Evolutionary conservation across 2,797 vertebrate species (phyloP).

Genomic region (Capromys pilorides): DNA sequence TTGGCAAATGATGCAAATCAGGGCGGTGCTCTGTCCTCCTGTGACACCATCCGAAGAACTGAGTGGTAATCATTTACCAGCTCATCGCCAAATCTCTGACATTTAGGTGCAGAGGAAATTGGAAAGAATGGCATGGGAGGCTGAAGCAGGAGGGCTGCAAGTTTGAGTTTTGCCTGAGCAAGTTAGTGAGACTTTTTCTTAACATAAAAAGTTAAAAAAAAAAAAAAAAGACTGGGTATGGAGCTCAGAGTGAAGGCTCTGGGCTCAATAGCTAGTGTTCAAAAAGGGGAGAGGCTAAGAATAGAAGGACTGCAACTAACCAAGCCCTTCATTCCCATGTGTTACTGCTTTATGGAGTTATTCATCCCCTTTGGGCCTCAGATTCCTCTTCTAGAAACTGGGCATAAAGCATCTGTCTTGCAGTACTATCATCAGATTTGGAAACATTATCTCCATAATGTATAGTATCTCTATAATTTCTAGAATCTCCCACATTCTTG

Average conservation of each 20-base stretch:
- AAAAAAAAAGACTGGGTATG: not conserved
- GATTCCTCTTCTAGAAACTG: not conserved
- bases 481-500: not conserved
- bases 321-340: not conserved
- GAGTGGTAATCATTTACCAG: not conserved
- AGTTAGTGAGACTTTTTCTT: not conserved
- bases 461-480: no score
- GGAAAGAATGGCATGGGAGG: not conserved
- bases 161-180: not conserved
- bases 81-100: not conserved
- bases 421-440: not conserved
- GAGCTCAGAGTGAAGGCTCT: not conserved
- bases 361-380: not conserved
- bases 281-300: not conserved
- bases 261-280: not conserved
- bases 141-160: not conserved
- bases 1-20: not conserved
- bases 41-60: not conserved
- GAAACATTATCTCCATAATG: not conserved
- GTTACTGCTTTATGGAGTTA: not conserved
- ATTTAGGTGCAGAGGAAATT: not conserved
- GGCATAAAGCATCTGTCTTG: not conserved
- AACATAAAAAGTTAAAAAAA: not conserved
- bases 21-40: not conserved
- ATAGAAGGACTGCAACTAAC: not conserved